These are phyloP conservation scores for Nezara viridula DNA, from an alignment of 2,888 invertebrate genomes.

Conservation along the genomic window DNA sequence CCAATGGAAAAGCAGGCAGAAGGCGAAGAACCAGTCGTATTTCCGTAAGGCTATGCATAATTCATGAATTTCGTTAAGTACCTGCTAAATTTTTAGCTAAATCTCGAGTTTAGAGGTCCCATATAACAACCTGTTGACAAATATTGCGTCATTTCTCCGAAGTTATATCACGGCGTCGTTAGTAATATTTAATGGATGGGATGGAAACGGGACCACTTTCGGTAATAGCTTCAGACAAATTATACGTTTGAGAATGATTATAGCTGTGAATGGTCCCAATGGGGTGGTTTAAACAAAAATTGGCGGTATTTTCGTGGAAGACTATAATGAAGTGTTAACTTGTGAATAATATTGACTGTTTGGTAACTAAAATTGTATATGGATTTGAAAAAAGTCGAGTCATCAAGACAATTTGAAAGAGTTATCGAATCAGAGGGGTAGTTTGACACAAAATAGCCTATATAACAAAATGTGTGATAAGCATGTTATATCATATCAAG, in stretches of 20 bases:
- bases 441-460: too few relatives aligned
- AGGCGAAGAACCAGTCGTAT: background rate
- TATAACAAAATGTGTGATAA: too few relatives aligned
- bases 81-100: background rate
- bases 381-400: too few relatives aligned
- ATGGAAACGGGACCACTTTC: background rate
- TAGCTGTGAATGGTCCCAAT: background rate
- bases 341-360: background rate
- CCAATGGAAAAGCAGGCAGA: background rate
- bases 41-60: background rate
- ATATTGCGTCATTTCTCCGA: background rate
- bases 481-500: too few relatives aligned
- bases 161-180: conserved; percentile 9
- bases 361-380: too few relatives aligned
- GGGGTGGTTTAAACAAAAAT: background rate
- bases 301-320: background rate
- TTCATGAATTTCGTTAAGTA: conserved; percentile 6
- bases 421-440: too few relatives aligned
- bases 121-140: conserved; percentile 20
- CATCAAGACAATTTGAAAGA: too few relatives aligned
- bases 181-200: background rate
- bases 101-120: background rate
- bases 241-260: conserved; percentile 2
- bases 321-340: background rate
- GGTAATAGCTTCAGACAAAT: background rate